Percentiles rank a stretch among this genome's conserved stretches.
Evolutionary conservation across 2,888 invertebrate species (phyloP).

Genomic region (Drosophila macrospina): DNA sequence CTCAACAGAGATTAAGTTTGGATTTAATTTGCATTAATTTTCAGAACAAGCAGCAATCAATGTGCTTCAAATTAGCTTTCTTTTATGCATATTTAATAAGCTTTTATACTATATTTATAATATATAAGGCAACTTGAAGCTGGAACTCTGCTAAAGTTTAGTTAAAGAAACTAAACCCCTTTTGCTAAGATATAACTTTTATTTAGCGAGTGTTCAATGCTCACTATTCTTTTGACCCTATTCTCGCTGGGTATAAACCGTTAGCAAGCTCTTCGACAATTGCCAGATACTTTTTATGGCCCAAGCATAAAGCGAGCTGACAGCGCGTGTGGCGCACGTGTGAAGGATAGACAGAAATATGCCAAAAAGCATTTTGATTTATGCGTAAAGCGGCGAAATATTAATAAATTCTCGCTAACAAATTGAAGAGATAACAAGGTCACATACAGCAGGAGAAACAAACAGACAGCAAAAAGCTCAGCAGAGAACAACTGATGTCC

Average conservation of each 20-base stretch:
- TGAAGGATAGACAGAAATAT: conserved; percentile 28
- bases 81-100: too few relatives aligned
- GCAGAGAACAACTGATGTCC: conserved; percentile 11
- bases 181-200: too few relatives aligned
- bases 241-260: conserved; percentile 11
- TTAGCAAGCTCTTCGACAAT: conserved; percentile 37
- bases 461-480: conserved; percentile 1
- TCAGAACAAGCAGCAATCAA: too few relatives aligned
- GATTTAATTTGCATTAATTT: conserved; percentile 3
- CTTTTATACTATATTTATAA: too few relatives aligned
- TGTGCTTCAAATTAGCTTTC: too few relatives aligned
- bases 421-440: conserved; percentile 62
- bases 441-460: conserved; percentile 1
- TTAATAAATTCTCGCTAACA: conserved; percentile 60
- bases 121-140: too few relatives aligned
- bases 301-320: conserved; percentile 30
- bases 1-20: background rate
- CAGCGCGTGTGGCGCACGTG: conserved; percentile 48
- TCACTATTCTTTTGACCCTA: too few relatives aligned
- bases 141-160: too few relatives aligned
- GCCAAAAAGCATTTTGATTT: conserved; percentile 61
- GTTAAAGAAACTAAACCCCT: too few relatives aligned
- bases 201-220: too few relatives aligned
- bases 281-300: conserved; percentile 38
- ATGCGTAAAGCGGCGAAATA: conserved; percentile 51